Conservation (phyloP, 2,797 vertebrate genomes). For the Ceryle rudis region DNA sequence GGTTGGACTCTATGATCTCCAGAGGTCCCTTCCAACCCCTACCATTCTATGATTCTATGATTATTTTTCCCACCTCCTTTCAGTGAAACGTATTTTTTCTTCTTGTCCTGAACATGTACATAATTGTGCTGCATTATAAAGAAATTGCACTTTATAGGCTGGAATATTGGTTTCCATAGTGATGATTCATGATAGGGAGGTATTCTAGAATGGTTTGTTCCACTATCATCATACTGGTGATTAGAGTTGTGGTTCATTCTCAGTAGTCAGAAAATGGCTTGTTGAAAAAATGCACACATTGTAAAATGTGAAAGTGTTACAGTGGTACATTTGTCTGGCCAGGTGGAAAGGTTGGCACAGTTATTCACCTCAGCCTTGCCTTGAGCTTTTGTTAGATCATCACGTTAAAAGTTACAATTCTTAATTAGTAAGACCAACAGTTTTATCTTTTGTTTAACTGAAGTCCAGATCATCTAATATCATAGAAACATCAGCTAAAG, state of each 20-base stretch:
- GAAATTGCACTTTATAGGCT: not conserved
- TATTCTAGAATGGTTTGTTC: not conserved
- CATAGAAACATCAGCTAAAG: not conserved
- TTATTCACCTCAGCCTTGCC: not conserved
- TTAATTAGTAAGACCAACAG: not conserved
- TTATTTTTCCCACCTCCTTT: not conserved
- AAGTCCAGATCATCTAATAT: not conserved
- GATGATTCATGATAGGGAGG: not conserved
- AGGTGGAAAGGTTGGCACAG: not conserved
- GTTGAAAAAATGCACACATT: not conserved
- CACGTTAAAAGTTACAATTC: not conserved
- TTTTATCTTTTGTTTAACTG: not conserved
- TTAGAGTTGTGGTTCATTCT: not conserved
- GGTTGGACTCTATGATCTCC: too few relatives aligned
- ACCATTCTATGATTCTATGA: too few relatives aligned
- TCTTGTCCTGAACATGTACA: not conserved
- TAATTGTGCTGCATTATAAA: not conserved
- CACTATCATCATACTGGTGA: not conserved
- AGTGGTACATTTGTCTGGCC: not conserved
- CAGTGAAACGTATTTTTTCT: not conserved
- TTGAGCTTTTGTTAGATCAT: not conserved
- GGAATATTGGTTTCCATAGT: not conserved
- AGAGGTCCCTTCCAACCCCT: too few relatives aligned
- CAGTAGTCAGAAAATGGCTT: not conserved
- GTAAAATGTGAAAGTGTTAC: not conserved